phyloP scores from a whole-genome alignment of 2,113 vertebrate species.

The Prionailurus bengalensis region DNA sequence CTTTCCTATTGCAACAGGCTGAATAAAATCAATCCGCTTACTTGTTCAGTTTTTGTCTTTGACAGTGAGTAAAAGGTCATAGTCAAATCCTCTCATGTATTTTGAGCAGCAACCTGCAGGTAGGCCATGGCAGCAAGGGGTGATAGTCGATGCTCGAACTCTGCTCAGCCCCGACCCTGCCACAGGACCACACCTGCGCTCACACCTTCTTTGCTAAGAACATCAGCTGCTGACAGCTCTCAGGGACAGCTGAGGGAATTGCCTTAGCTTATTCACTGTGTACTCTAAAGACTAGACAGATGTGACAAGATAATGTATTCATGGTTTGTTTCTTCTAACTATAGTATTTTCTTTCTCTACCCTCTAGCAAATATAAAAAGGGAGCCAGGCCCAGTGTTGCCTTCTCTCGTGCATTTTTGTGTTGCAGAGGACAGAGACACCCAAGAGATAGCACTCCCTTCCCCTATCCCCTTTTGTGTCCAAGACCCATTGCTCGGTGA shows the following conservation, averaged over 20 bases:
- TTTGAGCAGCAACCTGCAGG: background rate
- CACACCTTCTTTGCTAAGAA: background rate
- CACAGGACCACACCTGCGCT: background rate
- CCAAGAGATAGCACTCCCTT: background rate
- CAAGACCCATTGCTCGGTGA: background rate
- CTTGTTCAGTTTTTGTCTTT: background rate
- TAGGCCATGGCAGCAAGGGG: accelerated
- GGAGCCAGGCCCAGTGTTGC: background rate
- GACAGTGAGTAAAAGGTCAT: background rate
- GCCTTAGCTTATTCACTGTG: background rate
- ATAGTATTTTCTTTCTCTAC: background rate
- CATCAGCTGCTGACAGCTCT: background rate
- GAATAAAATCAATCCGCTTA: background rate
- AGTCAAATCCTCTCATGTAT: background rate
- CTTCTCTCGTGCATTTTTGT: background rate
- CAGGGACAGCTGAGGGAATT: background rate
- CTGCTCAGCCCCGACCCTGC: background rate
- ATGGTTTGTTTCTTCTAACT: background rate
- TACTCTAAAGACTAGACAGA: background rate
- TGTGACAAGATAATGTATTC: background rate
- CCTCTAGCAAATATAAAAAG: background rate
- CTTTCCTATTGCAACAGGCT: background rate
- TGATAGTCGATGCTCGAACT: no score
- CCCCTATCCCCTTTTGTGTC: background rate
- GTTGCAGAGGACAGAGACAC: background rate